Percentiles rank a stretch among this genome's conserved stretches.
These are phyloP conservation scores for Caprella mutica DNA, from an alignment of 2,888 invertebrate genomes.

Conservation along the genomic window DNA sequence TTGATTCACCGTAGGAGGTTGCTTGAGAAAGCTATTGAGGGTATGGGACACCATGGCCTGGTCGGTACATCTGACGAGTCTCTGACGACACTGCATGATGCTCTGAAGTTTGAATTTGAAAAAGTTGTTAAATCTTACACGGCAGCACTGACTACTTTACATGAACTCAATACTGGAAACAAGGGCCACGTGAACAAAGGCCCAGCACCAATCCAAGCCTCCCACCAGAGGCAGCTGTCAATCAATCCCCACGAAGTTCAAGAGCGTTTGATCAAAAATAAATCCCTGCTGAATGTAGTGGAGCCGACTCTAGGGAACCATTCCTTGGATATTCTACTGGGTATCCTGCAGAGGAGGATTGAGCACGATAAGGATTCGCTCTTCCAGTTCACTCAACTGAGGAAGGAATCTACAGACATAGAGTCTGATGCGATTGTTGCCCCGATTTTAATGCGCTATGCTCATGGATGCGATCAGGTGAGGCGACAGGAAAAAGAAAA, in stretches of 20 bases:
- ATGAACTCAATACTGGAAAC: conserved; percentile 44
- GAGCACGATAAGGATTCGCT: conserved; percentile 84
- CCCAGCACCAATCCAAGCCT: conserved; percentile 64
- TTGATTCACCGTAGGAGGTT: conserved; percentile 58
- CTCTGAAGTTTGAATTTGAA: conserved; percentile 55
- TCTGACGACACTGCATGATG: conserved; percentile 42
- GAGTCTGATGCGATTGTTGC: conserved; percentile 54
- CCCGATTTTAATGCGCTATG: conserved; percentile 45
- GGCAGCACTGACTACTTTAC: conserved; percentile 71
- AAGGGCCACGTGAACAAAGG: conserved; percentile 44
- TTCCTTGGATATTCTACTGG: conserved; percentile 61
- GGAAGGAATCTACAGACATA: conserved; percentile 46
- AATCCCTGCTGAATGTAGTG: conserved; percentile 59
- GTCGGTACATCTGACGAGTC: conserved; percentile 49
- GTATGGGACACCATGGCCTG: conserved; percentile 70
- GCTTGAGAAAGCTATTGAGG: conserved; percentile 74
- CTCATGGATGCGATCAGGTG: conserved; percentile 48
- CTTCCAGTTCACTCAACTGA: conserved; percentile 51
- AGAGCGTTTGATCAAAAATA: conserved; percentile 79
- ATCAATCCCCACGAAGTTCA: conserved; percentile 76
- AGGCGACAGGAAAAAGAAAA: conserved; percentile 13
- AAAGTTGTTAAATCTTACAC: conserved; percentile 74
- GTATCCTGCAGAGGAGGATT: conserved; percentile 60
- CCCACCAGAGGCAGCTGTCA: conserved; percentile 77
- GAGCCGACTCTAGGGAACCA: conserved; percentile 67